A percentile compares a stretch with the other conserved stretches of the same genome.
Evolutionary conservation across 1,140 invertebrate genomes (phyloP).

Genomic region (Episyrphus balteatus): DNA sequence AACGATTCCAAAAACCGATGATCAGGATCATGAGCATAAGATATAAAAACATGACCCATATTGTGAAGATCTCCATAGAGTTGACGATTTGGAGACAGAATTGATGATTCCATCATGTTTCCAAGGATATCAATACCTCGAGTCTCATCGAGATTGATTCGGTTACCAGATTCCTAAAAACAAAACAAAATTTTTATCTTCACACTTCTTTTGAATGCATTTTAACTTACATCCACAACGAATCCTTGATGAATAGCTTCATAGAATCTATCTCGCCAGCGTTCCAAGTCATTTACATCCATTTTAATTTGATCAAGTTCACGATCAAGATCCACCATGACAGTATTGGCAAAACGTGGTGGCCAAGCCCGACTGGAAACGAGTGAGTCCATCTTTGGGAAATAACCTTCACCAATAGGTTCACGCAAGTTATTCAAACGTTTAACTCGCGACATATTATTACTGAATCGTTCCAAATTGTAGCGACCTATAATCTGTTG

Average conservation of each 20-base stretch:
- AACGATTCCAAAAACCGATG: constrained; percentile 55
- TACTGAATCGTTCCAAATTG: constrained; percentile 56
- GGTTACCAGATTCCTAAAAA: constrained; percentile 38
- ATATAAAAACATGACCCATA: constrained; percentile 53
- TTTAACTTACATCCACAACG: constrained; percentile 41
- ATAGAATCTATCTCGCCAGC: constrained; percentile 62
- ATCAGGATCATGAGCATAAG: constrained; percentile 61
- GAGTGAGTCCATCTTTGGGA: constrained; percentile 57
- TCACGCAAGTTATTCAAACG: constrained; percentile 48
- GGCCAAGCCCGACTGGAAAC: constrained; percentile 54
- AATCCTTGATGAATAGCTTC: constrained; percentile 60
- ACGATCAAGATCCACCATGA: constrained; percentile 51
- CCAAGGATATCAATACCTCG: constrained; percentile 69
- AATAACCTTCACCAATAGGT: constrained; percentile 57
- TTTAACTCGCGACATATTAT: constrained; percentile 45
- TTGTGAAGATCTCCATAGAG: constrained; percentile 67
- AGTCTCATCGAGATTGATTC: constrained; percentile 47
- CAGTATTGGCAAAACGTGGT: constrained; percentile 46
- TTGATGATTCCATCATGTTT: constrained; percentile 65
- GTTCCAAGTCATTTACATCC: constrained; percentile 57
- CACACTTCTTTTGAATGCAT: too few relatives aligned
- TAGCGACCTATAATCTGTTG: constrained; percentile 57
- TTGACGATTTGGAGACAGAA: constrained; percentile 53
- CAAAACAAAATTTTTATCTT: too few relatives aligned
- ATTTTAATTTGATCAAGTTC: constrained; percentile 51